Conservation (phyloP, 1,140 invertebrate genomes). For the Heliconius congener region DNA sequence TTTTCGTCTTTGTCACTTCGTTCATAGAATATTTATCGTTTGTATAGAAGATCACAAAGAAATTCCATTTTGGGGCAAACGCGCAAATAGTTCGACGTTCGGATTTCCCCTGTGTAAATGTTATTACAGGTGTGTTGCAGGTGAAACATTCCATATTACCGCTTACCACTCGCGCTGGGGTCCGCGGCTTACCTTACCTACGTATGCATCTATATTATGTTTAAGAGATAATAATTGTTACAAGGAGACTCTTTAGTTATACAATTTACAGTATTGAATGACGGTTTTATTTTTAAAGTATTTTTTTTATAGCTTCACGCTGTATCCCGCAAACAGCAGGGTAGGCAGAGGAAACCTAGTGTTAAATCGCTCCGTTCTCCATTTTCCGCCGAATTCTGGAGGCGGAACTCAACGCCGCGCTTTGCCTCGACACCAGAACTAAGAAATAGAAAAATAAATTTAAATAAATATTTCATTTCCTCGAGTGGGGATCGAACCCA, state of each 20-base stretch:
- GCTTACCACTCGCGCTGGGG: constrained; percentile 19
- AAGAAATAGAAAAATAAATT: no score
- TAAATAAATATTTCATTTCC: no score
- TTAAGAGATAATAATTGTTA: neutral
- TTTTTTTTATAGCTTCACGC: no score
- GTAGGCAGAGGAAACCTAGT: no score
- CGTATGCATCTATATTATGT: neutral
- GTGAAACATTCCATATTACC: constrained; percentile 60
- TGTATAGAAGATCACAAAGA: constrained; percentile 66
- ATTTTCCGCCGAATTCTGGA: no score
- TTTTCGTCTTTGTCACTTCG: constrained; percentile 65
- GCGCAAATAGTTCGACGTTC: constrained; percentile 76
- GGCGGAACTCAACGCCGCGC: no score
- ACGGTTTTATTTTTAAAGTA: no score
- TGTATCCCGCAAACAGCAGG: no score
- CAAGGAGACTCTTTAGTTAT: neutral
- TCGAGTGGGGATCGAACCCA: no score
- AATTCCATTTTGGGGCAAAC: constrained; percentile 72
- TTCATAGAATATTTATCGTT: constrained; percentile 75
- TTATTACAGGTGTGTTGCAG: constrained; percentile 70
- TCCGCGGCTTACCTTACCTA: constrained; percentile 14
- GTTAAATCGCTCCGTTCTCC: no score
- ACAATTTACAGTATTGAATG: neutral
- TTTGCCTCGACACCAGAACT: no score
- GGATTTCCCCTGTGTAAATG: constrained; percentile 77